Base-by-base conservation (phyloP, 2,797 vertebrate species). In the Parauchenoglanis punctatus region DNA sequence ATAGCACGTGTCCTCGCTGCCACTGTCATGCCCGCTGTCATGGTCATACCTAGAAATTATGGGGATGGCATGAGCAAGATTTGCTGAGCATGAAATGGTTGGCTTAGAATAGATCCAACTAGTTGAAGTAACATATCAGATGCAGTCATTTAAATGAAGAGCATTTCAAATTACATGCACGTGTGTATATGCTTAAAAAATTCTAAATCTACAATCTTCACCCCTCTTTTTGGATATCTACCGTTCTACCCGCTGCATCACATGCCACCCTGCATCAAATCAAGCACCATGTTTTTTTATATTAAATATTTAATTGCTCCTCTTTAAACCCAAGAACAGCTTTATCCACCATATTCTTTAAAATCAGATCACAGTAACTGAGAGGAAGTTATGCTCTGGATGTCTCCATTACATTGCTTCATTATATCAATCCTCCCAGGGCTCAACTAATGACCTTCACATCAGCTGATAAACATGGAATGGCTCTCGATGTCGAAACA, bases 1-100 rank as follows among this genome's bases (percentile, higher is more conserved):
- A 1, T 96, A 97, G 90, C 95, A 95, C 0, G 96, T 86, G 72
- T 99, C 99, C 93, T 99, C 99, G 18, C 98, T 99, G 86, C 98
- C 99, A 0, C 98, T 99, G 95, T 99, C 98, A 28, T 99, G 98
- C 2, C 99, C 99, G 0, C 99, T 99, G 91, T 99, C 98, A 78
- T 99, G 99, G 87, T 99, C 99, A 0, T 97, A 99, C 80, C 99
- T 99, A 90, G n/a, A 81, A 15, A 54, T 44, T 17, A 7, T 5
- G 17, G 7, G 58, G 7, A 63, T 54, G 2, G 58, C 18, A 61
- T 15, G 52, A 81, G n/a, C 61, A 59, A 54, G 44, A 52, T 49
- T 20, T 65, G 23, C 44, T 49, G 15, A 67, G n/a, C n/a, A 52
- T n/a, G n/a, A 82, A 82, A 7, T 25, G 49, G 81, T 54, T 54